phyloP scores from a whole-genome alignment of 2,888 invertebrate genomes.

The Stenolophus ochropezus region DNA sequence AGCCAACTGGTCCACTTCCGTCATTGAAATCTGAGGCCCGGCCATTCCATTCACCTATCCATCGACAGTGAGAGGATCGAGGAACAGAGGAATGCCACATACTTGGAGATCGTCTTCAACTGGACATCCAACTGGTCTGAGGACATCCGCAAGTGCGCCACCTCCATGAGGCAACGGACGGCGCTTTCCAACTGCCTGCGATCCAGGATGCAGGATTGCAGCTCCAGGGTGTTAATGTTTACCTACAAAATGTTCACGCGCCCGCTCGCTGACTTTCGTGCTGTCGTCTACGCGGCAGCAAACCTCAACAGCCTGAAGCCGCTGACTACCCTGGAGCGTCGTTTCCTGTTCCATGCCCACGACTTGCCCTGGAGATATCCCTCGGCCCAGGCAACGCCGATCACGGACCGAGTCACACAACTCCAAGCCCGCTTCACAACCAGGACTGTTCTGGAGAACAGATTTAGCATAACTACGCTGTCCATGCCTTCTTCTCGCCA shows the following conservation, averaged over 20 bases:
- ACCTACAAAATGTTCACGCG: not conserved
- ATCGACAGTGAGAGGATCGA: not conserved
- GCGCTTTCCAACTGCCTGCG: not conserved
- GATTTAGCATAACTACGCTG: too few species aligned
- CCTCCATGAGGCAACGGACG: not conserved
- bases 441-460: too few species aligned
- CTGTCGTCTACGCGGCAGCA: not conserved
- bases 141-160: not conserved
- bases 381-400: not conserved
- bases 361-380: not conserved
- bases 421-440: too few species aligned
- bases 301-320: not conserved
- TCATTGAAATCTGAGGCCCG: not conserved
- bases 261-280: not conserved
- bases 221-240: not conserved
- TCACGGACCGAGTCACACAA: too few species aligned
- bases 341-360: not conserved
- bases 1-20: not conserved
- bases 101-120: not conserved
- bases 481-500: too few species aligned
- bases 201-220: not conserved
- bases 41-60: not conserved
- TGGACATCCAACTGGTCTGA: not conserved
- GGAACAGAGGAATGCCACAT: not conserved
- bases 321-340: not conserved